Base-by-base conservation (phyloP, 1,140 invertebrate genomes). In the Solenopsis invicta region DNA sequence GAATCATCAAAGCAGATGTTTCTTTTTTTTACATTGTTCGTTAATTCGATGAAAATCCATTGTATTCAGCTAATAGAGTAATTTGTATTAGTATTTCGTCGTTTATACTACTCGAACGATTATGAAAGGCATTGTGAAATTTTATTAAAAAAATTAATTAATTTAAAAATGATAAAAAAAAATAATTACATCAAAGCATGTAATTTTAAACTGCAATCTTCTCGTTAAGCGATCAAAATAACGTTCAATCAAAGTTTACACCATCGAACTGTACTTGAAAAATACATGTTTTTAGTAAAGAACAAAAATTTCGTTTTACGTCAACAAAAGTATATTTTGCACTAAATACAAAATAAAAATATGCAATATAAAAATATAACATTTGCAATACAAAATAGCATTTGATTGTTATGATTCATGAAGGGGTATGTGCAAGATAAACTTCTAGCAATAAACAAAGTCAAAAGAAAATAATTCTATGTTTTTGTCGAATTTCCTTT, bases 1-100 rank as follows among this genome's bases (percentile, higher is more conserved):
- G 6, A 48, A 12, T 29, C 13, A 9, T 16, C 0, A 18, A 1
- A 24, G 12, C 9, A 81, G 18, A 74, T 12, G 4, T 3, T 13
- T 29, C 34, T 41, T 72, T 29, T 48, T 41, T 72, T 82, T 0
- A 24, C 18, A 37, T 84, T 84, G 67, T 82, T 24, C 50, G 24
- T 37, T 37, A 74, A 61, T 74, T 72, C 18, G 18, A 72, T 48
- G 34, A 62, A 74, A 61, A 48, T 82, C 56, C 6, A 54, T 6
- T 56, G 9, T 56, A 21, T 56, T 56, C n/a, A 9, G 0, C 6
- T n/a, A 52, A 52, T 59, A 24, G 16, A 82, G 13, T 34, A 80
- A 16, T n/a, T 41, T 24, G 5, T 34, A 59, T 16, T 24, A 6
- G 4, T n/a, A 52, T 52, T 50, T 78, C 6, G 12, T 21, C 34